Base-by-base conservation (phyloP, 2,888 invertebrate species). In the Lordiphosa fenestrarum region DNA sequence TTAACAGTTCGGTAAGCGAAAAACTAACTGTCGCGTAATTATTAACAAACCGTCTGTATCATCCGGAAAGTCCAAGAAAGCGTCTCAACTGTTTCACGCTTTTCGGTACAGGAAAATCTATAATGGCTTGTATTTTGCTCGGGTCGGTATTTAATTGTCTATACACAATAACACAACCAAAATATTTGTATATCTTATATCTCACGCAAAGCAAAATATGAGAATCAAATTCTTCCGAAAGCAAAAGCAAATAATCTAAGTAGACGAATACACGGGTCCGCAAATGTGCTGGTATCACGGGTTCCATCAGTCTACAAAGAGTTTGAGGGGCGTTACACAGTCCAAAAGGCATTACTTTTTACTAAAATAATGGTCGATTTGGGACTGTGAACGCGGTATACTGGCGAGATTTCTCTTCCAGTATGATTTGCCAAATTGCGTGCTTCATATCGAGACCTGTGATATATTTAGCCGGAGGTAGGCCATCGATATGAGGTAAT, bases 361-460 rank as follows among this genome's bases (percentile, higher is more conserved):
- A 67, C 6, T 67, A 57, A 35, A 47, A 59, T 10, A 57, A 30
- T 9, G 53, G 38, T 10, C 58, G 30, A 30, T 30, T 30, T 30
- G 30, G 30, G 30, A 30, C 30, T 30, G 30, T 30, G 7, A 30
- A 30, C 2, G 30, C 30, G 30, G 7, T 30, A 30, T 30, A 21
- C 2, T 62, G 0, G 82, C 85, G 1, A 81, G 83, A 36, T 35
- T 47, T 39, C n/a, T 13, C 37, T 7, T 38, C 37, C 12, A 38
- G 37, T 13, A 15, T 15, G 6, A 38, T 38, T 38, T 38, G 37
- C 37, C 37, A 38, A 6, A 6, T 15, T 15, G 37, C 37, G 6
- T 38, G 37, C 13, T 38, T 38, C 37, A 38, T 38, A 38, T 38
- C 37, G 6, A 38, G n/a, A 3, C 15, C 37, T 6, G 37, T 38